Percentiles rank a stretch among this genome's conserved stretches.
Conservation (phyloP, 2,888 invertebrate species). For the Arrhopalites spinosus region DNA sequence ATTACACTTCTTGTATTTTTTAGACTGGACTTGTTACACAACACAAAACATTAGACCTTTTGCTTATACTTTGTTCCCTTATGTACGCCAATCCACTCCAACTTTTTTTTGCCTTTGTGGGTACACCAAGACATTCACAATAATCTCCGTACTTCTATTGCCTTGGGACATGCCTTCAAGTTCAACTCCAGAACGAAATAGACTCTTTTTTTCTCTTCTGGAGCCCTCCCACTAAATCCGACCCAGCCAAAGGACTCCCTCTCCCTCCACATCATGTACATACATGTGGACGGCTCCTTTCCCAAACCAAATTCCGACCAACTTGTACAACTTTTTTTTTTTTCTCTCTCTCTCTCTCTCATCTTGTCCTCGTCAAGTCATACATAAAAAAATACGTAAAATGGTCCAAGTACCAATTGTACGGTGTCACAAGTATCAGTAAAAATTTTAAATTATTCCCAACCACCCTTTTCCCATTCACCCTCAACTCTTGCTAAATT, state of each 20-base stretch:
- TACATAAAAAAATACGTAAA: no score
- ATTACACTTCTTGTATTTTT: slow-evolving; percentile 19
- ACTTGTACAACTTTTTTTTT: not conserved
- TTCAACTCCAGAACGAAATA: slow-evolving; percentile 17
- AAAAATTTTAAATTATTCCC: no score
- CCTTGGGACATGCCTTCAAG: slow-evolving; percentile 31
- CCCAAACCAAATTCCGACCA: no score
- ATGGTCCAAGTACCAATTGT: no score
- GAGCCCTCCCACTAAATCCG: no score
- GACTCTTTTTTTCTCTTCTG: not conserved
- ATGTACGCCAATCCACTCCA: no score
- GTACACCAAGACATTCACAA: slow-evolving; percentile 30
- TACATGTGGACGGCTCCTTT: no score
- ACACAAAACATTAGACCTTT: slow-evolving; percentile 19
- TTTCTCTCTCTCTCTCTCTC: not conserved
- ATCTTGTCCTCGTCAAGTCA: not conserved
- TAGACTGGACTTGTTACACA: slow-evolving; percentile 30
- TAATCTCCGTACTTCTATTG: slow-evolving; percentile 36
- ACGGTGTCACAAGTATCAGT: no score
- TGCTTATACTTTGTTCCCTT: not conserved
- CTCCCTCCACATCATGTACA: no score
- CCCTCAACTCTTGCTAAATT: no score
- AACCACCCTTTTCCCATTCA: no score
- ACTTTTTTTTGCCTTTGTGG: slow-evolving; percentile 9
- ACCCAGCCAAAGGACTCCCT: not conserved